A percentile compares a stretch with the other conserved stretches of the same genome.
Conservation (phyloP, 1,140 invertebrate genomes). For the Thaumetopoea pityocampa region DNA sequence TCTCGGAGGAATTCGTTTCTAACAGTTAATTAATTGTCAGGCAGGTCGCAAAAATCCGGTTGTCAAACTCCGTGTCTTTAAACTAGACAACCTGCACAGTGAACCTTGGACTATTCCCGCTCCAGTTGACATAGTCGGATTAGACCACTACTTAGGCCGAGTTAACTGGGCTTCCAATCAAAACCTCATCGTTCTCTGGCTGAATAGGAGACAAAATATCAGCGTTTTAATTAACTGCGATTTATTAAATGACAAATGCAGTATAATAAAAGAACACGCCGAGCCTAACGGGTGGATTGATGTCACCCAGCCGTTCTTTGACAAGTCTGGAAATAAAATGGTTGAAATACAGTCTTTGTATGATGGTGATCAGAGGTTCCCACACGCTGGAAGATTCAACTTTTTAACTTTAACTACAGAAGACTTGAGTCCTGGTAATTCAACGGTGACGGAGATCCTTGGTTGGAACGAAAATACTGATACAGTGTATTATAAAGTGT, state of each 20-base stretch:
- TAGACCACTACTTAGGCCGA: conserved; percentile 76
- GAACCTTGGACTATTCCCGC: conserved; percentile 66
- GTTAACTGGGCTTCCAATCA: conserved; percentile 87
- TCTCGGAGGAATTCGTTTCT: not conserved
- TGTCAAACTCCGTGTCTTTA: conserved; percentile 81
- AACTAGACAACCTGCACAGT: conserved; percentile 32
- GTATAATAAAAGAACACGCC: conserved; percentile 48
- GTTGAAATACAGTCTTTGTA: conserved; percentile 55
- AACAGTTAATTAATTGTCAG: conserved; percentile 61
- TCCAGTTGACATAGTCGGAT: conserved; percentile 66
- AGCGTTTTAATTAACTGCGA: conserved; percentile 77
- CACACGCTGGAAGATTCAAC: conserved; percentile 59
- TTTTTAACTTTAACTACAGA: conserved; percentile 46
- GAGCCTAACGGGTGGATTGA: conserved; percentile 72
- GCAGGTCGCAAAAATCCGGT: conserved; percentile 86
- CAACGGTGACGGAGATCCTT: conserved; percentile 64
- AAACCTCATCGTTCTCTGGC: conserved; percentile 86
- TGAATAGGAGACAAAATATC: conserved; percentile 90
- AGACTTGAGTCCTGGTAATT: conserved; percentile 80
- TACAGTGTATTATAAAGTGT: conserved; percentile 72
- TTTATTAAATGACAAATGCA: conserved; percentile 67
- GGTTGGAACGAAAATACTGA: conserved; percentile 70
- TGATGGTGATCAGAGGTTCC: conserved; percentile 48
- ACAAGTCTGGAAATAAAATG: conserved; percentile 66
- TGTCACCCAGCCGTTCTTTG: conserved; percentile 52